Base-by-base conservation (phyloP, 2,797 vertebrate genomes). In the Discoglossus pictus region DNA sequence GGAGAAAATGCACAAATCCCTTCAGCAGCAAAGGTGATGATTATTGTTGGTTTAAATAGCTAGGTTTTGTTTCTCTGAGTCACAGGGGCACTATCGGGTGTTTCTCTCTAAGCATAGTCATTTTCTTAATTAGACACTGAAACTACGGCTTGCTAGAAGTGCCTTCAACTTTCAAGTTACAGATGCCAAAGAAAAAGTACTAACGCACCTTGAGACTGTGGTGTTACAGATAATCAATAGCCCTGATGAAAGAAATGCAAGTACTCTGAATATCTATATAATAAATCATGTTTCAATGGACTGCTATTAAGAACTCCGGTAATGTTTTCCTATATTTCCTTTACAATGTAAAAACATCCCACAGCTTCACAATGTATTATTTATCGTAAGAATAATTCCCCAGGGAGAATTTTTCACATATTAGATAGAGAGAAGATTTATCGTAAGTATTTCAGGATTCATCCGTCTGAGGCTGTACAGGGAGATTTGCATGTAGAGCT, bases 191-290 rank as follows among this genome's bases (percentile, higher is more conserved):
- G n/a, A n/a, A 60, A 39, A 47, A 23, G 34, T 34, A 20, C 20
- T 6, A n/a, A 16, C 24, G 25, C 24, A 25, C 31, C n/a, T 6
- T 20, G 56, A 50, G 66, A 50, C 9, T 13, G 8, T 17, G 18
- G 43, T 21, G 39, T 54, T 61, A 53, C 48, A 54, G 39, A 46
- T 61, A 68, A 61, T 68, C 66, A 20, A 68, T 68, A 46, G 16
- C 6, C 16, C 24, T 10, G 8, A 25, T 53, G 53, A 50, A 39
- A 68, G 54, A 15, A 6, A 66, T 23, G 21, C 44, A 17, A 54
- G 47, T 7, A 16, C 58, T 8, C 27, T 10, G 6, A 23, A 46
- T 61, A 61, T 52, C 48, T 44, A 5, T 61, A 46, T 52, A 36
- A 51, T 68, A 51, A 68, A 52, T 68, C 46, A 46, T 54, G 66